These are phyloP conservation scores for Galbula dea DNA, from an alignment of 2,113 vertebrate genomes.

Conservation along the genomic window DNA sequence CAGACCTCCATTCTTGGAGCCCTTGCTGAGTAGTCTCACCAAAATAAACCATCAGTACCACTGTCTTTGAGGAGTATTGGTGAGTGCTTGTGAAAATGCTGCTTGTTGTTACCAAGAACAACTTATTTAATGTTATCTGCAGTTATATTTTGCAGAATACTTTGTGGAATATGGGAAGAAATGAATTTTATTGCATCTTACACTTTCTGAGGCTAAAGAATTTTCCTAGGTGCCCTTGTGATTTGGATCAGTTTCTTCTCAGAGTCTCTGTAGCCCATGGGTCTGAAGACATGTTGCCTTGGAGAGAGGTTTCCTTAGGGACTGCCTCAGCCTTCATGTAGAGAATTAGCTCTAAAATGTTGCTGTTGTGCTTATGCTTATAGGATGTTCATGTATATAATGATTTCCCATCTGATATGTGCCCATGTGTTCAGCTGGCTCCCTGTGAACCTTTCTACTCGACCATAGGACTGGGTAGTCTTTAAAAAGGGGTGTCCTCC, in stretches of 20 bases:
- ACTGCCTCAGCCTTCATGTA: neutral
- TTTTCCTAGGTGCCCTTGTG: neutral
- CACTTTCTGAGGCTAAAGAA: neutral
- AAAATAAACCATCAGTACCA: neutral
- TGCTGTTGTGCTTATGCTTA: neutral
- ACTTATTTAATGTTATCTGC: neutral
- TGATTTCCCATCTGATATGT: accelerated
- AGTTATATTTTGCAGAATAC: neutral
- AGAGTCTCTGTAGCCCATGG: neutral
- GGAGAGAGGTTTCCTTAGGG: neutral
- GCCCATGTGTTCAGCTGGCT: neutral
- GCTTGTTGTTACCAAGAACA: neutral
- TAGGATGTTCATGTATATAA: neutral
- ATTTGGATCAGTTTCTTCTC: neutral
- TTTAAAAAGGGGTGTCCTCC: accelerated
- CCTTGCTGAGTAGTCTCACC: neutral
- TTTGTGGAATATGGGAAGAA: neutral
- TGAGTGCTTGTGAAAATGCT: neutral
- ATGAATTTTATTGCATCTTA: neutral
- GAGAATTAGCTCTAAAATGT: no score
- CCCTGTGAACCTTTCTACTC: neutral
- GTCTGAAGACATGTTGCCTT: neutral
- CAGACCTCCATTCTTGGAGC: neutral
- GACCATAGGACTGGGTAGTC: accelerated
- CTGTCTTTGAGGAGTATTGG: neutral